phyloP scores from a whole-genome alignment of 2,888 invertebrate species.

The Zootermopsis nevadensis region DNA sequence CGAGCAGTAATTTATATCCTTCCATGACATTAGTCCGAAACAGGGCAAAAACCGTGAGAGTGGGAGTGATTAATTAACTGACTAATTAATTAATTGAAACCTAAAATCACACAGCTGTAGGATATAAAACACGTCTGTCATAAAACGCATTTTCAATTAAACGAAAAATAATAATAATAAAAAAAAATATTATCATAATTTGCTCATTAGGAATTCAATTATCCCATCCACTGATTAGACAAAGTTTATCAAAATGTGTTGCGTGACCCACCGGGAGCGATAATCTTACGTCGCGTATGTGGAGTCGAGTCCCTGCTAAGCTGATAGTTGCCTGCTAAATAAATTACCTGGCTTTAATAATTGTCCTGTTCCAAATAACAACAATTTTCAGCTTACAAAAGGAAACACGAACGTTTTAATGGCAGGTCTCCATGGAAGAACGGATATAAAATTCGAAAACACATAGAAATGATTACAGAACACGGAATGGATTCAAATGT shows the following conservation, averaged over 20 bases:
- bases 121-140: conserved; percentile 1
- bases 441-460: too few relatives aligned
- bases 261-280: neutral
- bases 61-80: conserved; percentile 26
- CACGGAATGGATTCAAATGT: too few relatives aligned
- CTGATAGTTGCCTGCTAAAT: too few relatives aligned
- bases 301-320: too few relatives aligned
- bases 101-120: conserved; percentile 12
- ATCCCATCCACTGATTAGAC: neutral
- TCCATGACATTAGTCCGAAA: conserved; percentile 1
- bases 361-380: too few relatives aligned
- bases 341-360: too few relatives aligned
- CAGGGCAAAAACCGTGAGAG: neutral
- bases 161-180: neutral
- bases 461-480: too few relatives aligned
- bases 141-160: conserved; percentile 22
- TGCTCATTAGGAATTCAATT: conserved; percentile 27
- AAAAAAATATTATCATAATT: neutral
- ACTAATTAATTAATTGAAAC: conserved; percentile 28
- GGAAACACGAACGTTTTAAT: too few relatives aligned
- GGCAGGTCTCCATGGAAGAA: too few relatives aligned
- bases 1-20: conserved; percentile 9
- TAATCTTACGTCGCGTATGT: too few relatives aligned
- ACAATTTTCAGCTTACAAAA: too few relatives aligned
- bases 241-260: neutral